phyloP scores from a whole-genome alignment of 2,797 vertebrate genomes.

The Spea hammondii region DNA sequence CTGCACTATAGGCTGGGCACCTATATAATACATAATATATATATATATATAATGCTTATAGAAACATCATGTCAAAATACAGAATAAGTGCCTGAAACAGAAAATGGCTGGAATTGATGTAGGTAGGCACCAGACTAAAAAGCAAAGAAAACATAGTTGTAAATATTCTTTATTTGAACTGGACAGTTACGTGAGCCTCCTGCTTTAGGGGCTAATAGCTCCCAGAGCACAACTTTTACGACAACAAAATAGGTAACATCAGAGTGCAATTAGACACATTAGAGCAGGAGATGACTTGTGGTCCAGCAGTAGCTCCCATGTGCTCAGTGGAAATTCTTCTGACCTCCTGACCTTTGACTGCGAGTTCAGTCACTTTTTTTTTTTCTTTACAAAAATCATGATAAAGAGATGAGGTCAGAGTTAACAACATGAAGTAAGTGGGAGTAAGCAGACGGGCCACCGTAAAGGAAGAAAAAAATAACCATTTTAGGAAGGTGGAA shows the following conservation, averaged over 20 bases:
- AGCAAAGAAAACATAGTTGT: conserved; percentile 8
- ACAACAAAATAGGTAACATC: conserved; percentile 44
- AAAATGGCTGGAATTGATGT: neutral
- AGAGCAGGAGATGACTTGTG: conserved; percentile 32
- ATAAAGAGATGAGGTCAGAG: conserved; percentile 40
- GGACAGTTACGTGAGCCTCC: conserved; percentile 19
- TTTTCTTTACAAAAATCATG: conserved; percentile 17
- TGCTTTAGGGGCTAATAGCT: conserved; percentile 41
- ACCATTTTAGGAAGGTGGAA: conserved; percentile 32
- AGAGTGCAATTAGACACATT: conserved; percentile 47
- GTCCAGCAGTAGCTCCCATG: conserved; percentile 30
- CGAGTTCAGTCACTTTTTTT: conserved; percentile 22
- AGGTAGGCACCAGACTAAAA: neutral
- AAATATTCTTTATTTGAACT: conserved; percentile 34
- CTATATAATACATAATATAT: no score
- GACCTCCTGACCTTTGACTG: conserved; percentile 39
- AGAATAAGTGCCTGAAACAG: neutral
- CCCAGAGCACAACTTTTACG: conserved; percentile 43
- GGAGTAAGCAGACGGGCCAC: conserved; percentile 21
- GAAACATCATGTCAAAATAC: neutral
- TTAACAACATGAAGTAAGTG: conserved; percentile 43
- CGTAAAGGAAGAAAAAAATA: conserved; percentile 31
- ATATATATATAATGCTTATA: neutral
- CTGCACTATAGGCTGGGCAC: no score
- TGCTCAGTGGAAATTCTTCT: conserved; percentile 35